Conservation (phyloP, 2,113 vertebrate genomes). For the Vidua macroura region DNA sequence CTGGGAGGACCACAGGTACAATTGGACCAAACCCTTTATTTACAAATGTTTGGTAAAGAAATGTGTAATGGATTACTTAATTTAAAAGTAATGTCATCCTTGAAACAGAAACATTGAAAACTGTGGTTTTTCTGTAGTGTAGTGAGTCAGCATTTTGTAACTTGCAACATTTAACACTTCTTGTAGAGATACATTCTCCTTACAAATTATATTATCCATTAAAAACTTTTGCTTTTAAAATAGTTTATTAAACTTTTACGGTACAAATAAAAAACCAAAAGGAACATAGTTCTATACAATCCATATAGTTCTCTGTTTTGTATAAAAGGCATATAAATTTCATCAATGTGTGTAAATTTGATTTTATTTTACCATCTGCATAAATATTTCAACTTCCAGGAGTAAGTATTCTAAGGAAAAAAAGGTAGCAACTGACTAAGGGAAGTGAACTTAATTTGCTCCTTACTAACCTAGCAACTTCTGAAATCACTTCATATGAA, state of each 20-base stretch:
- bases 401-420: background rate
- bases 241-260: background rate
- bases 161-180: background rate
- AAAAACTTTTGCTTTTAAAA: background rate
- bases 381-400: background rate
- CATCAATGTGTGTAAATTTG: background rate
- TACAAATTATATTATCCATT: background rate
- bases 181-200: background rate
- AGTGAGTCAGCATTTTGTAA: background rate
- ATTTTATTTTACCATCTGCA: background rate
- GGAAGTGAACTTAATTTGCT: background rate
- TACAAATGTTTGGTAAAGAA: background rate
- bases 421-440: background rate
- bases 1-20: background rate
- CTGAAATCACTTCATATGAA: background rate
- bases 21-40: background rate
- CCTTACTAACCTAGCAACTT: background rate
- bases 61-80: background rate
- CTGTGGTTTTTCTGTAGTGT: background rate
- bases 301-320: background rate
- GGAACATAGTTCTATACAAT: background rate
- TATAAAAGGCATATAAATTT: background rate
- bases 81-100: background rate
- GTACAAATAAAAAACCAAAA: background rate
- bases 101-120: background rate